Conservation (phyloP, 2,797 vertebrate genomes). For the Centroberyx gerrardi region DNA sequence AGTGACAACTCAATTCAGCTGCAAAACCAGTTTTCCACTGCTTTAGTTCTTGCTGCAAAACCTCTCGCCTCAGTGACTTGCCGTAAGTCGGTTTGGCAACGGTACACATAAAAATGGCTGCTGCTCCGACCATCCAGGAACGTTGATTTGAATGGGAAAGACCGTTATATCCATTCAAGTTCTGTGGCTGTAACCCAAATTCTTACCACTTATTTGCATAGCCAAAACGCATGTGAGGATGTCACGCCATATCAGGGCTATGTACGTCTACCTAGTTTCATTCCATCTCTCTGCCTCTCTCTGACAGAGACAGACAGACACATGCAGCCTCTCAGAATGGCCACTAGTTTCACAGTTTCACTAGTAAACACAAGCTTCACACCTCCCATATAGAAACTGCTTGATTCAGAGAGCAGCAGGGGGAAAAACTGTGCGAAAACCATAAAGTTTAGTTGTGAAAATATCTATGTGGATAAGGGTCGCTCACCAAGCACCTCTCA, state of each 20-base stretch:
- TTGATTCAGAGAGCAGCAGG: constrained; percentile 64
- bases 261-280: constrained; percentile 37
- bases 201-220: constrained; percentile 5
- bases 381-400: constrained; percentile 66
- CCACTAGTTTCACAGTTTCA: constrained; percentile 8
- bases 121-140: too few relatives aligned
- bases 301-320: background rate
- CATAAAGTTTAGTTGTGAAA: constrained; percentile 59
- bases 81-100: too few relatives aligned
- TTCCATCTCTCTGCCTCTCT: constrained; percentile 35
- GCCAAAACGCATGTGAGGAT: background rate
- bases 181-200: background rate
- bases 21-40: too few relatives aligned
- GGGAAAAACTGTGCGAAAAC: constrained; percentile 53
- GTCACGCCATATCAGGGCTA: constrained; percentile 28
- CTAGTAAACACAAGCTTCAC: constrained; percentile 60
- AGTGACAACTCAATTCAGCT: too few relatives aligned
- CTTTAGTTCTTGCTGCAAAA: too few relatives aligned
- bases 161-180: too few relatives aligned
- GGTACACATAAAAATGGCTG: too few relatives aligned
- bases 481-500: constrained; percentile 43
- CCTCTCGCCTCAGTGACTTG: too few relatives aligned
- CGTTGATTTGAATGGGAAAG: too few relatives aligned
- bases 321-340: constrained; percentile 1
- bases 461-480: constrained; percentile 41